Evolutionary conservation across 2,113 vertebrate genomes (phyloP).

Genomic region (Thalassoma bifasciatum): DNA sequence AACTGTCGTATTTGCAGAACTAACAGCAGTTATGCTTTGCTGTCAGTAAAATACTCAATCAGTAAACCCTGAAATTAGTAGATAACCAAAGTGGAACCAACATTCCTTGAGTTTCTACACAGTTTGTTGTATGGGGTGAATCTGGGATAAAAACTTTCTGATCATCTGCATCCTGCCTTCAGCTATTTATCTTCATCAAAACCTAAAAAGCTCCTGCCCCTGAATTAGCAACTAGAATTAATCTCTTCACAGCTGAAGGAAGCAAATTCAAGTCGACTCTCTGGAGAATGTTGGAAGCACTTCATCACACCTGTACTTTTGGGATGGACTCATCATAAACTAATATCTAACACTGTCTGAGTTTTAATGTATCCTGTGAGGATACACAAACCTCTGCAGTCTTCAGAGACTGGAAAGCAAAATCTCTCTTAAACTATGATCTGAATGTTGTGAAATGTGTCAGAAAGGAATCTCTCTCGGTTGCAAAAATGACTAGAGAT

Average conservation of each 20-base stretch:
- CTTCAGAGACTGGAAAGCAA: not conserved
- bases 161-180: no score
- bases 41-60: no score
- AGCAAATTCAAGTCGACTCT: slow-evolving; percentile 10
- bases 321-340: slow-evolving; percentile 1
- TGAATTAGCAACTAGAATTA: slow-evolving; percentile 1
- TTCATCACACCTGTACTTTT: slow-evolving; percentile 10
- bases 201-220: not conserved
- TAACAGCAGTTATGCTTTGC: no score
- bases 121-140: no score
- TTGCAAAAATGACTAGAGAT: slow-evolving; percentile 18
- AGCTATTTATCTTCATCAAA: no score
- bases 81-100: no score
- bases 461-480: slow-evolving; percentile 13
- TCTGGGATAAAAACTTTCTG: no score
- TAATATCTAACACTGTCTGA: not conserved
- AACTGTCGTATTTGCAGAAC: no score
- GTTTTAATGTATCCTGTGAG: not conserved
- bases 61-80: no score
- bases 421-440: not conserved
- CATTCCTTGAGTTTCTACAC: no score
- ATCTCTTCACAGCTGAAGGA: slow-evolving; percentile 19
- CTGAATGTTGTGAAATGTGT: slow-evolving; percentile 12
- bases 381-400: not conserved
- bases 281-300: not conserved